Evolutionary conservation across 2,888 invertebrate genomes (phyloP), one percentile per base, ranked within the genome.

Genomic region (Tetragnatha montana): DNA sequence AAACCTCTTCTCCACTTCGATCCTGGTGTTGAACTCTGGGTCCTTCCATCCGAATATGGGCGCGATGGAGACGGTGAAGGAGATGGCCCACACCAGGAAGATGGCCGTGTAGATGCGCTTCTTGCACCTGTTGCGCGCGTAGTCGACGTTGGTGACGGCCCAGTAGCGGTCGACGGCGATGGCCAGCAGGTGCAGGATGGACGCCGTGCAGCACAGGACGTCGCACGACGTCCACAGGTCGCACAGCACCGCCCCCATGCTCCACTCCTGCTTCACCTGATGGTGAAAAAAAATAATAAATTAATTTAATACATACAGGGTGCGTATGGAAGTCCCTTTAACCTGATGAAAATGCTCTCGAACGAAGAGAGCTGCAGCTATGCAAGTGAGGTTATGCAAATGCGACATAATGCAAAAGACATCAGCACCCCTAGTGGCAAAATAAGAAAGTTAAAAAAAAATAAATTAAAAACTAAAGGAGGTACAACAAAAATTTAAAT

Each of bases 61-160:
- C 19, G 94, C 94, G 35, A 95, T 93, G 6, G 94, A 94, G 83
- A 95, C 94, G 22, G 93, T 92, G 60, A 94, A 92, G 0, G 94
- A 94, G 6, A 94, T 93, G 8, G 93, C 91, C 95, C 95, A 95
- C n/a, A 94, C 93, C 21, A 93, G 91, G 10, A 92, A 92, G 1
- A 94, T 93, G 93, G 94, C 97, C 91, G 96, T 95, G 92, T 97
- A 96, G 93, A 99, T 97, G 92, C 97, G 95, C 92, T 95, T 95
- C 92, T 97, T 96, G 93, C 97, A 98, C 92, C 99, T 95, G 91
- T 97, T 96, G 94, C 98, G 97, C 93, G 98, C 98, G 94, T 99
- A 99, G 95, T 98, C 98, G 91, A 99, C 97, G 94, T 98, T 96
- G 90, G 99, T 99, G 93, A 99, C 98, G 87, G 99, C 98, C 99